Evolutionary conservation across 2,888 invertebrate species (phyloP), one percentile per base, ranked within the genome.

Genomic region (Electrophaes corylata): DNA sequence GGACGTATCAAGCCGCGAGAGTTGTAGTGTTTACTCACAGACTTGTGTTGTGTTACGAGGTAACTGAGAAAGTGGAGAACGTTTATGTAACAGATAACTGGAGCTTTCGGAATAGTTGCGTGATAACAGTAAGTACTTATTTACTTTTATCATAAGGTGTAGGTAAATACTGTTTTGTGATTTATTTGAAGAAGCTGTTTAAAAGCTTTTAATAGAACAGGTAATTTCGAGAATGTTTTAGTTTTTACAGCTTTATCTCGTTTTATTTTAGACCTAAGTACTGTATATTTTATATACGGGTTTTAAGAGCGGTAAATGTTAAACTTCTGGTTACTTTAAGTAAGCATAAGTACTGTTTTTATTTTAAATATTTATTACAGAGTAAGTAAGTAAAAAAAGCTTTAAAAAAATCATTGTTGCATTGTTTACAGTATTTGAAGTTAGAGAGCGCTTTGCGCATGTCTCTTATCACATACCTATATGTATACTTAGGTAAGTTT

Each of bases 71-170:
- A 81, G 83, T 83, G 74, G 63, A 41, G 41, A 14, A 69, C 63
- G 64, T 77, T 84, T 84, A 83, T 78, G 78, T 84, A 84, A 85
- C 76, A 71, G 68, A 82, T 83, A 66, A 81, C 80, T 76, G 77
- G 76, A 78, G 76, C 81, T 85, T 84, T 85, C 78, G 82, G 83
- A 82, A 85, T 86, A 77, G 81, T 86, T 81, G 81, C 83, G 83
- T 85, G 88, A 88, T 88, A 89, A 86, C 83, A 86, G 91, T 91
- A 77, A 91, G 91, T 91, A 78, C 26, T 29, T 23, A 23, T 4
- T 35, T 35, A 40, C 40, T 40, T 40, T 39, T n/a, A n/a, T n/a
- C n/a, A n/a, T 10, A 19, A 40, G 16, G 37, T 55, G 54, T 57
- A 49, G 37, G 18, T 47, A 50, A 44, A 18, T 12, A 16, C 12